Conservation (phyloP, 2,113 vertebrate genomes). For the Marmota monax region DNA sequence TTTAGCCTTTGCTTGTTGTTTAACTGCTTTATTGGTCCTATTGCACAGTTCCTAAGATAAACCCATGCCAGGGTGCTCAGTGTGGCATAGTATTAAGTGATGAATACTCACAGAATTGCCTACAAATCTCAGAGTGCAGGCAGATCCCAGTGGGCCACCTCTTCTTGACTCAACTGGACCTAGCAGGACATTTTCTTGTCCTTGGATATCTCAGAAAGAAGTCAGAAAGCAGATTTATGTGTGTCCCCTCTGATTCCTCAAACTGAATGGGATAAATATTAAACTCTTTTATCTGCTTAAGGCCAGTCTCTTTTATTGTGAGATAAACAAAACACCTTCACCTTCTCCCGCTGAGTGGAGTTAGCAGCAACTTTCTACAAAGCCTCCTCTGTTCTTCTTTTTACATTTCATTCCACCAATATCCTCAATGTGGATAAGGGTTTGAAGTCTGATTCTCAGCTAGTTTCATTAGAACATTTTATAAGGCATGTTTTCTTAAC, state of each 20-base stretch:
- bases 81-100: neutral
- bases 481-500: neutral
- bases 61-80: rapidly evolving
- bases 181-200: neutral
- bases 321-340: neutral
- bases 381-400: neutral
- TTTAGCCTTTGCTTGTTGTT: neutral
- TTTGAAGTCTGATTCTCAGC: neutral
- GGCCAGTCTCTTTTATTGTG: neutral
- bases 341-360: neutral
- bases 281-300: neutral
- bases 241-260: neutral
- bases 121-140: neutral
- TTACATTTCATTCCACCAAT: neutral
- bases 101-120: neutral
- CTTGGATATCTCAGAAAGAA: neutral
- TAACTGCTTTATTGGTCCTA: neutral
- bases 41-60: neutral
- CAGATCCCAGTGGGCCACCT: neutral
- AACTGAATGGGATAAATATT: neutral
- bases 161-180: neutral
- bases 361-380: neutral
- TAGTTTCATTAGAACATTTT: neutral
- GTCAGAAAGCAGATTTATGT: neutral
- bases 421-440: neutral